A percentile compares a stretch with the other conserved stretches of the same genome.
Evolutionary conservation across 2,113 vertebrate species (phyloP).

Genomic region (Trochalopteron elliotii): DNA sequence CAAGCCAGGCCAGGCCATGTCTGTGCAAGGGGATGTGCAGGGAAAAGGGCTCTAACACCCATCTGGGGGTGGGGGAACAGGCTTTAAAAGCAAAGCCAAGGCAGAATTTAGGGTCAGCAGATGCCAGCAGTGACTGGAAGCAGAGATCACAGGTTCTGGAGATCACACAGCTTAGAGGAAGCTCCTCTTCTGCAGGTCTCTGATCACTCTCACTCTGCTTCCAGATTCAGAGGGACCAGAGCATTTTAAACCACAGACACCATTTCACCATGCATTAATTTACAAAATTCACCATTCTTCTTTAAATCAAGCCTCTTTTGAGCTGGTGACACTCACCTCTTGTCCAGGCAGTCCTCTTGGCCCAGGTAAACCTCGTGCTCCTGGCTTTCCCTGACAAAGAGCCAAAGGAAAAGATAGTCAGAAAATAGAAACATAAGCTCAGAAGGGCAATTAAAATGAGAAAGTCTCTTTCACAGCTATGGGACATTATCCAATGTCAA

Average conservation of each 20-base stretch:
- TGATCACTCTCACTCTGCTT: not conserved
- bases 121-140: not conserved
- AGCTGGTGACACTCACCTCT: conserved; percentile 79
- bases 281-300: not conserved
- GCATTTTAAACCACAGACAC: not conserved
- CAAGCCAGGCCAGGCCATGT: not conserved
- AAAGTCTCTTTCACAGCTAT: conserved; percentile 33
- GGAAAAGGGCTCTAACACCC: not conserved
- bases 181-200: not conserved
- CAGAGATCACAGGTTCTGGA: not conserved
- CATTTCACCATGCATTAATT: not conserved
- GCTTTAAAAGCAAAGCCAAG: not conserved
- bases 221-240: not conserved
- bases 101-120: not conserved
- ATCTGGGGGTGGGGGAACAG: not conserved
- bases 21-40: not conserved
- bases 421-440: conserved; percentile 23
- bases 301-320: not conserved
- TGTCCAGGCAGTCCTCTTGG: conserved; percentile 87
- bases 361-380: conserved; percentile 91
- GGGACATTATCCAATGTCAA: conserved; percentile 71
- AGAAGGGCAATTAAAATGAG: conserved; percentile 47
- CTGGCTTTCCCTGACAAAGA: conserved; percentile 85
- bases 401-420: conserved; percentile 55
- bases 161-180: not conserved